phyloP scores from a whole-genome alignment of 2,888 invertebrate genomes.

The Tillus elongatus region DNA sequence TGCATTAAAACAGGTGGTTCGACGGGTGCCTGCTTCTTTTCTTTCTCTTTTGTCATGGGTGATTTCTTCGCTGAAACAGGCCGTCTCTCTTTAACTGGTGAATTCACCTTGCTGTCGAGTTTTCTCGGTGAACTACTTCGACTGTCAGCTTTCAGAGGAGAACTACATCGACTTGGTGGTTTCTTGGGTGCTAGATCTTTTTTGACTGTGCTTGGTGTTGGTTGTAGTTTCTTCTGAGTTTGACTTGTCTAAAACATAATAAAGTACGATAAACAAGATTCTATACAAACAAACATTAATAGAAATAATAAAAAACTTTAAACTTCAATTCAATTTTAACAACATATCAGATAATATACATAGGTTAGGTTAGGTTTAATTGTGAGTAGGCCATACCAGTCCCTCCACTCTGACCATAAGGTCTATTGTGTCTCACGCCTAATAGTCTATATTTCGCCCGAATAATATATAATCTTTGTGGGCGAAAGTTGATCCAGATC shows the following conservation, averaged over 20 bases:
- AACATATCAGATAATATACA: no score
- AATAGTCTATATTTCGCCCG: no score
- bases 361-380: no score
- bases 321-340: no score
- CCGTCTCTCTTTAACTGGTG: slow-evolving; percentile 29
- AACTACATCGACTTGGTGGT: slow-evolving; percentile 24
- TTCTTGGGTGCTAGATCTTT: slow-evolving; percentile 8
- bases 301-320: background rate
- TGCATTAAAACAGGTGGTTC: slow-evolving; percentile 38
- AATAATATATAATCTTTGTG: no score
- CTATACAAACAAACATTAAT: background rate
- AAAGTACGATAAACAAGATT: no score
- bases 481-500: no score
- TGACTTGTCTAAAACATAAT: no score
- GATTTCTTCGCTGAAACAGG: slow-evolving; percentile 24
- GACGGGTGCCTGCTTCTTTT: slow-evolving; percentile 10
- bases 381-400: no score
- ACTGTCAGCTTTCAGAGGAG: slow-evolving; percentile 28
- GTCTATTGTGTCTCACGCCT: no score
- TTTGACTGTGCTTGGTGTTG: slow-evolving; percentile 14
- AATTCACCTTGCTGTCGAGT: slow-evolving; percentile 28
- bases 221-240: slow-evolving; percentile 1
- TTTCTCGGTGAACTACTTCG: slow-evolving; percentile 29
- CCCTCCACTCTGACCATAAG: no score
- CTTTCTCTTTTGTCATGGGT: slow-evolving; percentile 13